Base-by-base conservation (phyloP, 1,140 invertebrate genomes). In the Ptiloglossa arizonensis region DNA sequence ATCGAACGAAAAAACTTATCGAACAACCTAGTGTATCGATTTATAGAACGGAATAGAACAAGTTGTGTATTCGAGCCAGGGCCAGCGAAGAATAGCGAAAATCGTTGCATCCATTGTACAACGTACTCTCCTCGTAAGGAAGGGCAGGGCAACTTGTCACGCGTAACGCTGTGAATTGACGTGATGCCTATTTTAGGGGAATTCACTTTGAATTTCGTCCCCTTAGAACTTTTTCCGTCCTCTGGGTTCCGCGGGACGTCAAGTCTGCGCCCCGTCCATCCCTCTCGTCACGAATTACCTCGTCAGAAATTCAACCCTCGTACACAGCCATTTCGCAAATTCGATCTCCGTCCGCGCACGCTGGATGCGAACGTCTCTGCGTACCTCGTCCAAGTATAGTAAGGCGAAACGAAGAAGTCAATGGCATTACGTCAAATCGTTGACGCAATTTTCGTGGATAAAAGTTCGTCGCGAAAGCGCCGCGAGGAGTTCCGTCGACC, bases 241-340 rank as follows among this genome's bases (percentile, higher is more conserved):
- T 29, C 72, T 60, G 67, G 69, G 54, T 69, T 77, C 60, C 67
- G 50, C 59, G 76, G 60, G 81, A 79, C 82, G 70, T 69, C 66
- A 77, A n/a, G 80, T 60, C 68, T 44, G 63, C 32, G 32, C 19
- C 32, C 66, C 27, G 3, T 38, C 44, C 50, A 22, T 50, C 57
- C 22, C 60, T 46, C 29, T 59, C 64, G 70, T 81, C 81, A 87
- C 87, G 87, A 90, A 91, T 90, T 91, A 90, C 89, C 89, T 90
- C 89, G 87, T 90, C 87, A 89, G 83, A 87, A 90, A 91, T 91
- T 91, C 89, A 91, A 83, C 86, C 86, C 89, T 91, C 90, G 90
- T 91, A 84, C 88, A 87, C 85, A 87, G 80, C 88, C 88, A 91
- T 91, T 91, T 91, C 86, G 86, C 89, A 91, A 90, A 91, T 91